Conservation (phyloP, 2,797 vertebrate species). For the Peromyscus attwateri region DNA sequence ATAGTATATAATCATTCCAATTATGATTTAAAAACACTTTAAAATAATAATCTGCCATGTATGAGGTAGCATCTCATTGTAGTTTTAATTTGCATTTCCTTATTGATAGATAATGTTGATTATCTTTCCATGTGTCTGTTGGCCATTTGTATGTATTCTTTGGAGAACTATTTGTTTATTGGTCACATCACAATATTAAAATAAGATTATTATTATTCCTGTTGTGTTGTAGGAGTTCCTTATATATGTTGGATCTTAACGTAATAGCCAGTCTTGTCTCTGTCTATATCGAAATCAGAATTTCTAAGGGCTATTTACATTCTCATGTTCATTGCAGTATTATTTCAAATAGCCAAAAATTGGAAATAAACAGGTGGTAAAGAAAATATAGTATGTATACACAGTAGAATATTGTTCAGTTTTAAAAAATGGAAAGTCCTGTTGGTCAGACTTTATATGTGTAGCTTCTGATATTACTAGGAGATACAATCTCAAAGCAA, state of each 20-base stretch:
- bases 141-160: neutral
- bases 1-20: neutral
- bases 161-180: constrained; percentile 23
- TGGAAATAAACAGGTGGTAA: neutral
- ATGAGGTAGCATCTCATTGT: neutral
- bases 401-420: neutral
- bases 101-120: neutral
- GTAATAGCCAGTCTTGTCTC: neutral
- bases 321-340: neutral
- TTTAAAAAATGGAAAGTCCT: neutral
- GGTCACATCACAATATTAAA: neutral
- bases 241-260: neutral
- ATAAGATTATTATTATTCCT: neutral
- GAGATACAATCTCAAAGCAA: neutral
- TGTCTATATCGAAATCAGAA: neutral
- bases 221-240: neutral
- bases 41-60: neutral
- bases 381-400: neutral
- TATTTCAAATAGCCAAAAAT: neutral
- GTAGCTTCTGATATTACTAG: neutral
- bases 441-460: neutral
- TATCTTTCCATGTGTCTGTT: neutral
- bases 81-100: neutral
- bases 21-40: neutral
- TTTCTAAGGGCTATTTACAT: neutral